A percentile compares a stretch with the other conserved stretches of the same genome.
These are phyloP conservation scores for Cryptops parisi DNA, from an alignment of 2,888 invertebrate species.

Conservation along the genomic window DNA sequence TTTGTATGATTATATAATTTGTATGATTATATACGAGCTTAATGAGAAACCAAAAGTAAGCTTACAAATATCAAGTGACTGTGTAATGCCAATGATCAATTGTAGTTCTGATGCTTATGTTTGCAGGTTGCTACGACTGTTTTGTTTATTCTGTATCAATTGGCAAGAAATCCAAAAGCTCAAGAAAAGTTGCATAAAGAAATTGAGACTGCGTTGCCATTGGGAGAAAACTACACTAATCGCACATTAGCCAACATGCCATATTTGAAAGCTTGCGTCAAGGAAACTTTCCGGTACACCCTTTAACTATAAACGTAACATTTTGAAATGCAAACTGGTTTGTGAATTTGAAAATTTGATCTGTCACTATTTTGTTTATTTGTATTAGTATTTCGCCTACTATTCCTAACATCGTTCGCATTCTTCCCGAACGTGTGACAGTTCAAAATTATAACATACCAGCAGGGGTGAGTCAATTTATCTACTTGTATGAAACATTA, in stretches of 20 bases:
- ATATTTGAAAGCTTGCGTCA: slow-evolving; percentile 30
- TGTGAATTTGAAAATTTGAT: too few species aligned
- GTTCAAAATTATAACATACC: slow-evolving; percentile 50
- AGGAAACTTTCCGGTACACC: slow-evolving; percentile 28
- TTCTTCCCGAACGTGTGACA: slow-evolving; percentile 54
- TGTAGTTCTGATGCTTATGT: too few species aligned
- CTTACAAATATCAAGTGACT: too few species aligned
- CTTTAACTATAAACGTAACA: too few species aligned
- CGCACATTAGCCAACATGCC: slow-evolving; percentile 22
- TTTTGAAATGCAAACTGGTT: too few species aligned
- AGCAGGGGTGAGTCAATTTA: slow-evolving; percentile 45
- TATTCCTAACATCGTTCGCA: slow-evolving; percentile 60
- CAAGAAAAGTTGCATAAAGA: slow-evolving; percentile 27
- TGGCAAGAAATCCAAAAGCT: slow-evolving; percentile 26
- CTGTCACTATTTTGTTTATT: background rate
- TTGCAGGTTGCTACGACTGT: slow-evolving; percentile 29
- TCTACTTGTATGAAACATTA: too few species aligned
- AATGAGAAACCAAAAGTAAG: too few species aligned
- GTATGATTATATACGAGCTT: too few species aligned
- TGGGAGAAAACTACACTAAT: slow-evolving; percentile 16
- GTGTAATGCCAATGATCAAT: too few species aligned
- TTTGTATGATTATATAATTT: too few species aligned
- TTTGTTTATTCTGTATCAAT: slow-evolving; percentile 27
- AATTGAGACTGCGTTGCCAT: slow-evolving; percentile 17
- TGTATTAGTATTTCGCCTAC: slow-evolving; percentile 45